Conservation (phyloP, 1,140 invertebrate species). For the Onthophagus taurus region DNA sequence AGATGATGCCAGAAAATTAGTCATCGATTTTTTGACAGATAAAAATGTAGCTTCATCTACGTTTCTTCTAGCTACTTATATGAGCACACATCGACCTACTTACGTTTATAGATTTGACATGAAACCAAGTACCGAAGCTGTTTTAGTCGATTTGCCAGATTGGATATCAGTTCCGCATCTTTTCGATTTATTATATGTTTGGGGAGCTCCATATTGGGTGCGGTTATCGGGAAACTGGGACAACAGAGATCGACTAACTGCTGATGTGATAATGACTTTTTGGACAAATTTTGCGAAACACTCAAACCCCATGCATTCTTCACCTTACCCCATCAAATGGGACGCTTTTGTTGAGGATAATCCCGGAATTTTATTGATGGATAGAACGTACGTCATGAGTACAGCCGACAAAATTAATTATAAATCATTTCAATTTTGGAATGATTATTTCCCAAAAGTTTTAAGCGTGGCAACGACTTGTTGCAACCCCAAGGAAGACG, state of each 20-base stretch:
- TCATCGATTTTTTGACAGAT: conserved; percentile 60
- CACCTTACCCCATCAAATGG: conserved; percentile 57
- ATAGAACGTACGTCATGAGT: conserved; percentile 64
- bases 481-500: conserved; percentile 51
- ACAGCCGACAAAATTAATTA: conserved; percentile 54
- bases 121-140: conserved; percentile 53
- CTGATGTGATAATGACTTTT: conserved; percentile 66
- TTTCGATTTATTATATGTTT: conserved; percentile 67
- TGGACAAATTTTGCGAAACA: conserved; percentile 64
- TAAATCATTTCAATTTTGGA: conserved; percentile 70
- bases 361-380: conserved; percentile 59
- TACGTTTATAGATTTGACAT: conserved; percentile 69
- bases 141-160: conserved; percentile 52
- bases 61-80: conserved; percentile 51
- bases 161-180: conserved; percentile 70
- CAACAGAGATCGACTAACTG: conserved; percentile 59
- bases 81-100: conserved; percentile 49
- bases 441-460: conserved; percentile 66
- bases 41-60: conserved; percentile 62
- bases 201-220: conserved; percentile 61
- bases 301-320: conserved; percentile 57
- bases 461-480: conserved; percentile 57
- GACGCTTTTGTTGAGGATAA: conserved; percentile 49
- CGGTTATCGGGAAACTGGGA: conserved; percentile 52
- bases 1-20: conserved; percentile 46